These are phyloP conservation scores for Tupaia chinensis DNA, from an alignment of 2,113 vertebrate genomes.

Conservation along the genomic window DNA sequence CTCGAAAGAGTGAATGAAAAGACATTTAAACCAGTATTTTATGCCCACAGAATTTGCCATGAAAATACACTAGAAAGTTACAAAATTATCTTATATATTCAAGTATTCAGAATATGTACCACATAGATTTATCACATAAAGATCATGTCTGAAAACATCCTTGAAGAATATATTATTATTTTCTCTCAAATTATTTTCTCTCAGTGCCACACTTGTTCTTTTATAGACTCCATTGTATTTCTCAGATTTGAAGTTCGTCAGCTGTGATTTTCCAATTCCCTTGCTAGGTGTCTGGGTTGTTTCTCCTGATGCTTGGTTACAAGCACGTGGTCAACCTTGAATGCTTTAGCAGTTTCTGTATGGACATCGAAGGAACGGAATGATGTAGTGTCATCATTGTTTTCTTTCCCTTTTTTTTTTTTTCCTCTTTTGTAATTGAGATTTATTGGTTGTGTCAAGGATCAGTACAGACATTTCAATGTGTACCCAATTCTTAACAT, in stretches of 20 bases:
- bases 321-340: neutral
- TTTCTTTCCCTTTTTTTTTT: neutral
- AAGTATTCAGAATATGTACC: neutral
- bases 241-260: neutral
- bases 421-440: too few relatives aligned
- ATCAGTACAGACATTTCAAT: too few relatives aligned
- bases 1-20: neutral
- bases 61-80: neutral
- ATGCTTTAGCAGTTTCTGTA: neutral
- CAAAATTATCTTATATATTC: neutral
- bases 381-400: neutral
- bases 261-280: neutral
- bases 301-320: neutral
- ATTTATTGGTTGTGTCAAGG: too few relatives aligned
- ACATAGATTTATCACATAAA: neutral
- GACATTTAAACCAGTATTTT: neutral
- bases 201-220: neutral
- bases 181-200: neutral
- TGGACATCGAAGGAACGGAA: neutral
- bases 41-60: neutral
- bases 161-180: neutral
- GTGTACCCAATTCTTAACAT: too few relatives aligned
- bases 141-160: neutral
- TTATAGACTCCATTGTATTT: neutral
- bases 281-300: neutral